Base-by-base conservation (phyloP, 1,140 invertebrate genomes). In the Lepidurus couesii region DNA sequence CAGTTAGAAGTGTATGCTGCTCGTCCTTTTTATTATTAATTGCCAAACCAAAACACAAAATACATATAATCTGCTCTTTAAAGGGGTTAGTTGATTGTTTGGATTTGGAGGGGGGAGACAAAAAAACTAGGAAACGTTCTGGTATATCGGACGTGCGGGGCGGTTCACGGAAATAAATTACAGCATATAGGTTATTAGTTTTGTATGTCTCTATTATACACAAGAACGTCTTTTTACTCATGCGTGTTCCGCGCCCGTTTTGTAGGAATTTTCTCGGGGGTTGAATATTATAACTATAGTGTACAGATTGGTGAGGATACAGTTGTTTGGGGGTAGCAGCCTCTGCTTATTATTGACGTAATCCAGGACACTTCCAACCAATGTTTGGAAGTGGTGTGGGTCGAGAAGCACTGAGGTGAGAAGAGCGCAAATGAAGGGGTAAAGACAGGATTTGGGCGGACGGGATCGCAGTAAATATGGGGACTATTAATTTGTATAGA, bases 361-460 rank as follows among this genome's bases (percentile, higher is more conserved):
- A 65, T 11, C 10, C 45, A 9, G 45, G 16, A 47, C 53, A 65
- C 13, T 65, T 21, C 6, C 53, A 16, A n/a, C 53, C 21, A n/a
- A 7, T 13, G 53, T 13, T 65, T 21, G 53, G 8, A 21, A 7
- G 53, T 16, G n/a, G 53, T 7, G 13, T n/a, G 7, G 13, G 6
- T 7, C 16, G 53, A 21, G 16, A 65, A 21, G 16, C 53, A 47
- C 45, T 65, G 53, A 21, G 53, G 53, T 65, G 53, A 16, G 53
- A 65, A 65, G n/a, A 16, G 13, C 53, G 53, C n/a, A 65, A 65
- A 65, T 65, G 16, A 16, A n/a, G 21, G 53, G 9, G 8, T 65
- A 65, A 65, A 65, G 53, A 65, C 53, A 65, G 53, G 53, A 65
- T 65, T 65, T 65, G 53, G 53, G 53, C 53, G 53, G 53, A 65